Evolutionary conservation across 2,797 vertebrate genomes (phyloP).

Genomic region (Enteromius mattozi): DNA sequence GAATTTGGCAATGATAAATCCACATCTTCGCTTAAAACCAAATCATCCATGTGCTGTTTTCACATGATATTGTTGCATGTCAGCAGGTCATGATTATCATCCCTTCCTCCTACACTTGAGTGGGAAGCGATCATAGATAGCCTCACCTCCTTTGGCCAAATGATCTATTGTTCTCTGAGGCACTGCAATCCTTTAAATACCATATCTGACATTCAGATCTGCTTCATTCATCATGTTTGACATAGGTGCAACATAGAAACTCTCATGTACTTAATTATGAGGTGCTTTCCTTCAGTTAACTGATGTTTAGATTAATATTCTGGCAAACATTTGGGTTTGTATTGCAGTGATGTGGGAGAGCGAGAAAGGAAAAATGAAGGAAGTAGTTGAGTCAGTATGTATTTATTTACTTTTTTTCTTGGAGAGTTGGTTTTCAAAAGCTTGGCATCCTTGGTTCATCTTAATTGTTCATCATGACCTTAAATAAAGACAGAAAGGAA

Average conservation of each 20-base stretch:
- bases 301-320: neutral
- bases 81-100: constrained; percentile 41
- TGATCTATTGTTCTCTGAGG: constrained; percentile 1
- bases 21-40: neutral
- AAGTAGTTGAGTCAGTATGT: neutral
- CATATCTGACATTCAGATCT: neutral
- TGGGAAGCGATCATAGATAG: constrained; percentile 11
- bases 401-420: constrained; percentile 2
- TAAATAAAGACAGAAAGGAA: constrained; percentile 56
- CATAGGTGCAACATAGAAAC: neutral
- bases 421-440: neutral
- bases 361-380: neutral
- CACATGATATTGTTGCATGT: constrained; percentile 25
- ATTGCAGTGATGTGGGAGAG: neutral
- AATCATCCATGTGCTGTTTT: constrained; percentile 15
- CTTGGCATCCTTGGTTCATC: constrained; percentile 12
- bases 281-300: neutral
- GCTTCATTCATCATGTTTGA: neutral
- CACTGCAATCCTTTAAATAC: neutral
- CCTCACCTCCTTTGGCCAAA: constrained; percentile 26
- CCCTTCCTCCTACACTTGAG: constrained; percentile 40
- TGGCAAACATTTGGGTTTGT: neutral
- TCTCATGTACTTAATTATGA: neutral
- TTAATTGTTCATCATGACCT: constrained; percentile 81
- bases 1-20: neutral